Evolutionary conservation across 1,140 invertebrate genomes (phyloP), one percentile per base, ranked within the genome.

Genomic region (Sogatella furcifera): DNA sequence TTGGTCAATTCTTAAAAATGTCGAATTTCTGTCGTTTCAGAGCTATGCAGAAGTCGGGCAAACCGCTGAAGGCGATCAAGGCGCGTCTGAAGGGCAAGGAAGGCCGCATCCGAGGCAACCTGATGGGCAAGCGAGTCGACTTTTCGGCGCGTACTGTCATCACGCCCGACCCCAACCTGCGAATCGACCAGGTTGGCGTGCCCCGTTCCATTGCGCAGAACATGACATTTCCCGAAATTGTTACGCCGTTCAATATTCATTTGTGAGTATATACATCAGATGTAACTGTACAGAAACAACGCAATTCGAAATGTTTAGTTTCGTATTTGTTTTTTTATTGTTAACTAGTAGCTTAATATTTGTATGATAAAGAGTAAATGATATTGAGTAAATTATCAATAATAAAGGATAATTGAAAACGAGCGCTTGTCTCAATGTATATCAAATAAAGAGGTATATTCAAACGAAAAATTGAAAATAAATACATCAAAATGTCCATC

Each of bases 91-190:
- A 93, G 69, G 89, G 89, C 10, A 99, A 99, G 75, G 96, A 99
- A 85, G 97, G 97, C 0, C 79, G 97, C 68, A 98, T 99, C 68
- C 79, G 97, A 75, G 97, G 97, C 68, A 99, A 99, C 73, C 81
- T 99, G 65, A 99, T 99, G 97, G 97, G 97, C 60, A 99, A 99
- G 74, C 92, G 97, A 79, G 97, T 99, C 0, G 97, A 99, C 69
- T 99, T 99, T 70, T 99, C 96, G 0, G 97, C 95, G 8, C 85
- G 97, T 75, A 99, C 97, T 70, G 97, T 99, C 64, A 99, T 99
- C 70, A 99, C 97, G 9, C 96, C 97, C 0, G 97, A 99, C 84
- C 97, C 97, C 0, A 99, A 99, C 78, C 77, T 99, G 38, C 82
- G 93, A 61, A 98, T 99, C 70, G 95, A 99, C 76, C 97, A 97